Conservation (phyloP, 92 coral and sea anemone genomes). For the Phenganax subtilis region DNA sequence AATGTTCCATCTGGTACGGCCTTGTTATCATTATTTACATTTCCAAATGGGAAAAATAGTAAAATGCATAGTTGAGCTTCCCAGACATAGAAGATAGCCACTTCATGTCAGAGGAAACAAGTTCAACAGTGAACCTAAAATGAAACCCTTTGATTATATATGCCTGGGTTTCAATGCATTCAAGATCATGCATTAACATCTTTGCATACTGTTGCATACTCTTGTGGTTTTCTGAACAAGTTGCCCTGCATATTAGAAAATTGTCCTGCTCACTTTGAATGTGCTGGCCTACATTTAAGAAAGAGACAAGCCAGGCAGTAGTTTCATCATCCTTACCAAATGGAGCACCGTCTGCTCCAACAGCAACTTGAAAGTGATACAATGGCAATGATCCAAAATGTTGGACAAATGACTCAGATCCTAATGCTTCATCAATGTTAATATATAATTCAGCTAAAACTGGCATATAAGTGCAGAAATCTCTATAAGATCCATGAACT, state of each 20-base stretch:
- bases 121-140: slow-evolving; percentile 38
- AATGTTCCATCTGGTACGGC: slow-evolving; percentile 36
- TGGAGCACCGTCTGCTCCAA: slow-evolving; percentile 42
- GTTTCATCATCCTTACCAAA: slow-evolving; percentile 13
- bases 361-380: slow-evolving; percentile 41
- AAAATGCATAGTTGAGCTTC: slow-evolving; percentile 43
- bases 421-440: slow-evolving; percentile 28
- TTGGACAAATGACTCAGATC: slow-evolving; percentile 9
- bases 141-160: slow-evolving; percentile 1
- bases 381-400: slow-evolving; percentile 25
- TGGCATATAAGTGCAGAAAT: slow-evolving; percentile 23
- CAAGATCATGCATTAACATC: slow-evolving; percentile 46
- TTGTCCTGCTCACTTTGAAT: slow-evolving; percentile 12
- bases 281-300: neutral
- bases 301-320: slow-evolving; percentile 6
- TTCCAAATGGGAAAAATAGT: slow-evolving; percentile 55
- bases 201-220: slow-evolving; percentile 48
- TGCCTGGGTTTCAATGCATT: slow-evolving; percentile 40
- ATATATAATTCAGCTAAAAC: slow-evolving; percentile 44
- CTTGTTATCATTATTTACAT: slow-evolving; percentile 39
- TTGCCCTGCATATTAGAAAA: slow-evolving; percentile 19
- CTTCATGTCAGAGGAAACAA: slow-evolving; percentile 51
- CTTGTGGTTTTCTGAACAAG: slow-evolving; percentile 43
- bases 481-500: slow-evolving; percentile 48
- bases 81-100: slow-evolving; percentile 49